A percentile compares a stretch with the other conserved stretches of the same genome.
These are phyloP conservation scores for Troilus luridus DNA, from an alignment of 2,888 invertebrate genomes.

Conservation along the genomic window DNA sequence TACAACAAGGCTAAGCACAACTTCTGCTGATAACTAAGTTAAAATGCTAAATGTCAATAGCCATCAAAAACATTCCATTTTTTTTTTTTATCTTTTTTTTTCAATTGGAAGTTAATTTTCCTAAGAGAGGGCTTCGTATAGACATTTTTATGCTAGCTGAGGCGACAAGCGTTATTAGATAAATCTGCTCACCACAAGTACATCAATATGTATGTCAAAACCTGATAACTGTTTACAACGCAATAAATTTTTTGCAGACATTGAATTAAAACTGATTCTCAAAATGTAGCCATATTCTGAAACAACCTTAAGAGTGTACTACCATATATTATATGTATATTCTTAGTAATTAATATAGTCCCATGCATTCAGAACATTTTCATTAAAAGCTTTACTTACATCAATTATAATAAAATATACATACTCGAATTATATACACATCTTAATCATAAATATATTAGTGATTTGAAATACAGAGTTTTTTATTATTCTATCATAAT, in stretches of 20 bases:
- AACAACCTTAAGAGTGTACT: slow-evolving; percentile 44
- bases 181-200: slow-evolving; percentile 1
- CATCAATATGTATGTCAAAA: slow-evolving; percentile 45
- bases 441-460: slow-evolving; percentile 48
- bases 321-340: background rate
- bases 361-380: slow-evolving; percentile 30
- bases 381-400: slow-evolving; percentile 36
- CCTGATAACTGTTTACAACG: background rate
- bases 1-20: slow-evolving; percentile 58
- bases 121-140: slow-evolving; percentile 1
- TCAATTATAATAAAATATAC: slow-evolving; percentile 56
- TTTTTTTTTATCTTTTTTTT: slow-evolving; percentile 3
- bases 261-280: slow-evolving; percentile 6
- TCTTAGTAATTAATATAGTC: background rate
- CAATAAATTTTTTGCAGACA: background rate
- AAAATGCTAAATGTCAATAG: slow-evolving; percentile 50
- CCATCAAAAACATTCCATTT: background rate
- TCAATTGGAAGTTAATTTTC: background rate
- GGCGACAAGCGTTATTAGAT: slow-evolving; percentile 45
- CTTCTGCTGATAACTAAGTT: slow-evolving; percentile 19
- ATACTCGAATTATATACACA: slow-evolving; percentile 57
- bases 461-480: slow-evolving; percentile 50
- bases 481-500: slow-evolving; percentile 21
- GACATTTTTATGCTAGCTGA: slow-evolving; percentile 43
- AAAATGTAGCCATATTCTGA: slow-evolving; percentile 41